Evolutionary conservation across 2,888 invertebrate genomes (phyloP).

Genomic region (Pinctada fucata): DNA sequence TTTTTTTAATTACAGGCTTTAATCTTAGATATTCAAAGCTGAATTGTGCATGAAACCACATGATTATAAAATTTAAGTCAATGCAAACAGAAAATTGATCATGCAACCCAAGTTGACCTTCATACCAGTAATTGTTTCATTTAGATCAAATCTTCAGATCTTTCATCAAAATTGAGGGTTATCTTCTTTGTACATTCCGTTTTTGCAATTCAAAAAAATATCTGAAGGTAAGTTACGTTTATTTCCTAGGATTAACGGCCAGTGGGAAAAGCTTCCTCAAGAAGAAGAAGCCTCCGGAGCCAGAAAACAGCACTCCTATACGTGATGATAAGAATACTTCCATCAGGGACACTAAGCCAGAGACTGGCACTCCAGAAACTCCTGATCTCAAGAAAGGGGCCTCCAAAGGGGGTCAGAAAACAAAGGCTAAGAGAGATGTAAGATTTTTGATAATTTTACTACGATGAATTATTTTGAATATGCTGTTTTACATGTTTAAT

Average conservation of each 20-base stretch:
- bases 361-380: conserved; percentile 21
- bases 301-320: conserved; percentile 45
- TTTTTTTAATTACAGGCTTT: no score
- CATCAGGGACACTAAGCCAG: conserved; percentile 22
- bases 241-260: conserved; percentile 41
- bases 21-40: no score
- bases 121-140: no score
- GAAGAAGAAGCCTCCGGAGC: conserved; percentile 56
- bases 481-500: neutral
- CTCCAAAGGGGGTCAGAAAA: conserved; percentile 28
- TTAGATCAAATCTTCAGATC: no score
- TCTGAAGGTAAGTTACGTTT: neutral
- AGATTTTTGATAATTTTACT: conserved; percentile 9
- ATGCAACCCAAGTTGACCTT: no score
- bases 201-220: no score
- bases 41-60: no score
- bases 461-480: neutral
- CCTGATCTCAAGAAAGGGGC: conserved; percentile 24
- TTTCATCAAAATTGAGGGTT: no score
- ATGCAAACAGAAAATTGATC: no score
- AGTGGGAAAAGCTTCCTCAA: conserved; percentile 65
- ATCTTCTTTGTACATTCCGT: no score
- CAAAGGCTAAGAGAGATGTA: conserved; percentile 54
- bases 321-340: conserved; percentile 30
- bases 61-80: no score